Evolutionary conservation across 2,888 invertebrate genomes (phyloP), one percentile per base, ranked within the genome.

Genomic region (Netelia virgata): DNA sequence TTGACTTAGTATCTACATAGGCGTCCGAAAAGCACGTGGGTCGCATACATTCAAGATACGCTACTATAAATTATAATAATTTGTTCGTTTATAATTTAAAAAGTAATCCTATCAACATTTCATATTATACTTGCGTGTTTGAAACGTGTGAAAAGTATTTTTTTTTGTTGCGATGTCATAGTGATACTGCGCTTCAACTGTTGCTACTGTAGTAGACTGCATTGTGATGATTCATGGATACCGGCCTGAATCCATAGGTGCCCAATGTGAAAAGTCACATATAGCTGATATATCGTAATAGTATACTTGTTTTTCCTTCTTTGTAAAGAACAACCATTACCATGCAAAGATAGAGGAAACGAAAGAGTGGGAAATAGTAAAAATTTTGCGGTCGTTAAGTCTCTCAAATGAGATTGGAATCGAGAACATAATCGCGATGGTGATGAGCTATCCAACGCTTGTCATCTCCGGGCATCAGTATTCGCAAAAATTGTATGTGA

Each of bases 181-280:
- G 57, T 18, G 14, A 57, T 8, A 55, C 11, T n/a, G 55, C 16
- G 11, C 2, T 8, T 57, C 57, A 57, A 9, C 57, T 57, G 57
- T 18, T 18, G 57, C 18, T 57, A 57, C 9, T 57, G 47, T 57
- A 53, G 64, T 59, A 50, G 3, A 28, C 43, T 36, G 69, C 69
- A 43, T 43, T 50, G 28, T 47, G 41, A 64, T 64, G 64, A 36
- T 50, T 18, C 53, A 59, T 20, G 18, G 61, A 63, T 76, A 76
- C 59, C 72, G 55, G 59, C 72, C 20, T 57, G 72, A 72, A 73
- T 73, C 23, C 3, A 18, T 47, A 73, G 61, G 61, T 73, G 5
- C 61, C 59, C 72, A 72, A 20, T 3, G 18, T 11, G 64, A 66
- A 66, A 66, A 47, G 18, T 20, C 47, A 36, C n/a, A 64, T 64